A percentile compares a stretch with the other conserved stretches of the same genome.
Conservation (phyloP, 2,113 vertebrate species). For the Myrmecobius fasciatus region DNA sequence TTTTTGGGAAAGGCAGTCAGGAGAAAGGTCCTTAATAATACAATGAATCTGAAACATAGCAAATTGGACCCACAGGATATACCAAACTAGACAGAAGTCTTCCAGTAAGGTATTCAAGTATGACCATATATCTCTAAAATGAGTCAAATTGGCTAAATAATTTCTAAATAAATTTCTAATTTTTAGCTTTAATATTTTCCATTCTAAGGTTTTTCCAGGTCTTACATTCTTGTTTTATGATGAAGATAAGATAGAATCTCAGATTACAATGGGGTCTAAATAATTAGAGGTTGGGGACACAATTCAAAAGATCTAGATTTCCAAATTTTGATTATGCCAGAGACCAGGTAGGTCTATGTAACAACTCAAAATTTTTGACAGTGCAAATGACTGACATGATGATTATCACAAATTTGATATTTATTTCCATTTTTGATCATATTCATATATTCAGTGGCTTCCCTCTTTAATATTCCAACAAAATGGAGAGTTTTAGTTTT, state of each 20-base stretch:
- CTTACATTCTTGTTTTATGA: background rate
- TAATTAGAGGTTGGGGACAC: background rate
- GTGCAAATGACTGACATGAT: background rate
- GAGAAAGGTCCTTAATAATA: background rate
- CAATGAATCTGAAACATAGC: background rate
- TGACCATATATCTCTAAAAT: background rate
- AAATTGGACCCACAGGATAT: background rate
- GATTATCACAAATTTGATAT: background rate
- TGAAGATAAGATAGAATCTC: background rate
- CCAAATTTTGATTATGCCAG: background rate
- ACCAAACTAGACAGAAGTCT: background rate
- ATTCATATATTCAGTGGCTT: background rate
- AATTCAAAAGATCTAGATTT: background rate
- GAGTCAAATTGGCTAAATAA: background rate
- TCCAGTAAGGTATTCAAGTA: background rate
- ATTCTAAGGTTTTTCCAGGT: background rate
- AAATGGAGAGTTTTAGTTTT: background rate
- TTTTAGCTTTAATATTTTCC: background rate
- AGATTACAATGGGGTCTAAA: background rate
- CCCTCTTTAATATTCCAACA: background rate
- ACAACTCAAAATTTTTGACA: background rate
- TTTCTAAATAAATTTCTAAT: background rate
- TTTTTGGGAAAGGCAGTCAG: fast-evolving
- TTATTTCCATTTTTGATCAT: background rate
- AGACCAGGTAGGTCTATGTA: background rate